Conservation (phyloP, 2,888 invertebrate genomes). For the Elegia similella region DNA sequence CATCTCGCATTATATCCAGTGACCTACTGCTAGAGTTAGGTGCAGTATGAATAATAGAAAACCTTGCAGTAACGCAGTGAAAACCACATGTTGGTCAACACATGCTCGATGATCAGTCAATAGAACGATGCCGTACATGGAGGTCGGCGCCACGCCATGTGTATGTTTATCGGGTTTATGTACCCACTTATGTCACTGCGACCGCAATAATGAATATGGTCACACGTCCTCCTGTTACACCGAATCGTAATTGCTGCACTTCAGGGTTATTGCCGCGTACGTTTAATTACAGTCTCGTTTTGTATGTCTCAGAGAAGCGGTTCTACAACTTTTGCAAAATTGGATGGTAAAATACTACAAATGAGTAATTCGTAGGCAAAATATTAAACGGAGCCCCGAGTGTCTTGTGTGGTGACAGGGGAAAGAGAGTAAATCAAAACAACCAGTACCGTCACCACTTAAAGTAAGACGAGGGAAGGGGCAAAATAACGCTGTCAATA, state of each 20-base stretch:
- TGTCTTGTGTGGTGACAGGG: too few relatives aligned
- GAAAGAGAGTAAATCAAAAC: too few relatives aligned
- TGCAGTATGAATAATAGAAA: background rate
- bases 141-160: constrained; percentile 17
- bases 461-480: too few relatives aligned
- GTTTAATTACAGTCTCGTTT: too few relatives aligned
- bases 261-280: too few relatives aligned
- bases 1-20: background rate
- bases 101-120: constrained; percentile 27
- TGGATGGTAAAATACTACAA: too few relatives aligned
- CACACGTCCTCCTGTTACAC: constrained; percentile 5
- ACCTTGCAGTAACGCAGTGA: constrained; percentile 7
- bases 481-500: too few relatives aligned
- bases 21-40: background rate
- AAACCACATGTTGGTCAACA: constrained; percentile 25
- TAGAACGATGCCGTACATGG: constrained; percentile 28
- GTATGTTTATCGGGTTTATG: background rate
- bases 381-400: too few relatives aligned
- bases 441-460: too few relatives aligned
- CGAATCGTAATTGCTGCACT: background rate
- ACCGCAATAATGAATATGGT: background rate
- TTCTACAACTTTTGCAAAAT: too few relatives aligned
- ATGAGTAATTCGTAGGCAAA: too few relatives aligned
- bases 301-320: too few relatives aligned
- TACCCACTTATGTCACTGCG: constrained; percentile 6